These are phyloP conservation scores for Hephaestus fuliginosus DNA, from an alignment of 2,797 vertebrate genomes.

Conservation along the genomic window DNA sequence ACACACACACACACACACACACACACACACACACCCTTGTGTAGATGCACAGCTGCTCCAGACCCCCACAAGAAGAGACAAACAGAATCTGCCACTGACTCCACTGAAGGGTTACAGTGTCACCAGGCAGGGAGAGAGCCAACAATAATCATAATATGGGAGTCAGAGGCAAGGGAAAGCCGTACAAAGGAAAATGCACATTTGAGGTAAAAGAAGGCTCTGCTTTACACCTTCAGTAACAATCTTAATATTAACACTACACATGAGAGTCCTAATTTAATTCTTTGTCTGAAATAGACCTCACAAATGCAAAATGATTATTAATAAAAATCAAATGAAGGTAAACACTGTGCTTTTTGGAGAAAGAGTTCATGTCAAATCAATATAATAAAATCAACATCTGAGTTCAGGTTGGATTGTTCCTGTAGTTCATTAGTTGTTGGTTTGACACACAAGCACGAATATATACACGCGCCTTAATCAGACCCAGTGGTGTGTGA, in stretches of 20 bases:
- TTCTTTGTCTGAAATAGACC: not conserved
- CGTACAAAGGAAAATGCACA: not conserved
- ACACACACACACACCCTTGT: constrained; percentile 18
- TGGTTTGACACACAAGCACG: not conserved
- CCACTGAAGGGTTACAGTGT: constrained; percentile 29
- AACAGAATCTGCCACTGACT: constrained; percentile 13
- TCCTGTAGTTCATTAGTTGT: not conserved
- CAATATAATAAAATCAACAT: constrained; percentile 12
- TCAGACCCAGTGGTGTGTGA: not conserved
- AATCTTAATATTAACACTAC: not conserved
- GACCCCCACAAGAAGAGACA: constrained; percentile 27
- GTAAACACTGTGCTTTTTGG: not conserved
- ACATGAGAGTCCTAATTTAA: not conserved
- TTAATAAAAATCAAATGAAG: not conserved
- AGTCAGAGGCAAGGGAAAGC: constrained; percentile 2
- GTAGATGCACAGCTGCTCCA: constrained; percentile 40
- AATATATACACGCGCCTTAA: not conserved
- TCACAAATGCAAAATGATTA: not conserved
- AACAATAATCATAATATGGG: not conserved
- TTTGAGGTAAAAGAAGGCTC: not conserved
- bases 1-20: constrained; percentile 30
- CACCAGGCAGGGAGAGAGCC: constrained; percentile 9
- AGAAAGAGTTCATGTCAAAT: not conserved
- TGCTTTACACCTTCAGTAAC: not conserved
- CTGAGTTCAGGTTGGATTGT: not conserved